Percentiles rank a stretch among this genome's conserved stretches.
Conservation (phyloP, 2,888 invertebrate species). For the Erannis defoliaria region DNA sequence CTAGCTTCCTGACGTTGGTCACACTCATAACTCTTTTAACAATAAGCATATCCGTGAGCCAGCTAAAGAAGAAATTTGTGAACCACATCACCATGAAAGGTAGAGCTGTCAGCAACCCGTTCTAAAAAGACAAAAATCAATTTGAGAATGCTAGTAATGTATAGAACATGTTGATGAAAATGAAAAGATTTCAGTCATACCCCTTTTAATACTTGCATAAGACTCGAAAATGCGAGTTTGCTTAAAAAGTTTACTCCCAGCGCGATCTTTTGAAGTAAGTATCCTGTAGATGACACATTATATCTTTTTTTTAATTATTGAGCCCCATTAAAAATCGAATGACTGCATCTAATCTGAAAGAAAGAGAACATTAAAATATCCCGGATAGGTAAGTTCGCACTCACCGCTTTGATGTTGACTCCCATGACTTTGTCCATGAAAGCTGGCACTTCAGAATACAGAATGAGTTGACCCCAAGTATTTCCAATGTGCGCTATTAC, state of each 20-base stretch:
- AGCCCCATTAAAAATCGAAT: not conserved
- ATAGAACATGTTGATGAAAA: not conserved
- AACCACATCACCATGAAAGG: constrained; percentile 92
- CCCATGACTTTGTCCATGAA: constrained; percentile 91
- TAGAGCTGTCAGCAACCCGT: constrained; percentile 89
- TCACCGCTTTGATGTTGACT: constrained; percentile 85
- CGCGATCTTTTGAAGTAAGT: not conserved
- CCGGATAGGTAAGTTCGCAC: constrained; percentile 18
- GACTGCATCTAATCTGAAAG: constrained; percentile 6
- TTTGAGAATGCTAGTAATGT: not conserved
- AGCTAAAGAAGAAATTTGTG: constrained; percentile 90
- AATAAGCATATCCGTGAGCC: constrained; percentile 88
- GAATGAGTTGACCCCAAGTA: constrained; percentile 93
- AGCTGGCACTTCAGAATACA: constrained; percentile 92
- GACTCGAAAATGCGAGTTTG: constrained; percentile 8
- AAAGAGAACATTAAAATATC: constrained; percentile 28
- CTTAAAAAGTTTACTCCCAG: constrained; percentile 5
- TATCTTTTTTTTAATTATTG: not conserved
- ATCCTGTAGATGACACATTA: constrained; percentile 10
- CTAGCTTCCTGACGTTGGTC: constrained; percentile 86
- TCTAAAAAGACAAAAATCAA: constrained; percentile 70
- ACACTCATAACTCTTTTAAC: constrained; percentile 82
- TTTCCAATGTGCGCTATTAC: constrained; percentile 88
- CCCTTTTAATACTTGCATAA: constrained; percentile 21
- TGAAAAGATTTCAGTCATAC: constrained; percentile 17